phyloP scores from a whole-genome alignment of 2,888 invertebrate species.

The Dione vanillae region DNA sequence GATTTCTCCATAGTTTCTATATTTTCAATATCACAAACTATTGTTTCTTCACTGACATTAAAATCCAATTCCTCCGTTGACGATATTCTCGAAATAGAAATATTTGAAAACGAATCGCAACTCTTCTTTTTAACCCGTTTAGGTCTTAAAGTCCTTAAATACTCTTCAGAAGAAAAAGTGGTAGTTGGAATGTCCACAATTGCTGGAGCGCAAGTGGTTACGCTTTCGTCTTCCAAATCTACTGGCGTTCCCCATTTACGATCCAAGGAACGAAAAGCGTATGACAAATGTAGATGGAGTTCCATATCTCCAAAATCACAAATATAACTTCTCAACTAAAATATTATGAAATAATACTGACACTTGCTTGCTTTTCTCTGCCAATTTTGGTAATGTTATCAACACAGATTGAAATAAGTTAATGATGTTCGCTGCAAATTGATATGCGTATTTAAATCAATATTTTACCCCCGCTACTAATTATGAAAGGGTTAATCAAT shows the following conservation, averaged over 20 bases:
- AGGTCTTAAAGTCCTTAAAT: constrained; percentile 4
- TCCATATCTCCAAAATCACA: no score
- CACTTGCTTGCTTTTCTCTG: no score
- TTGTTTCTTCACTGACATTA: background rate
- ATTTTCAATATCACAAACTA: background rate
- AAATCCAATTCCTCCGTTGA: constrained; percentile 3
- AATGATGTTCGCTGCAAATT: background rate
- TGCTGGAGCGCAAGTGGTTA: constrained; percentile 1
- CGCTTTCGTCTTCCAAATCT: constrained; percentile 15
- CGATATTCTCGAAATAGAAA: constrained; percentile 1
- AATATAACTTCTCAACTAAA: no score
- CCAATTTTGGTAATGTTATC: no score
- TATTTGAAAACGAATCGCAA: constrained; percentile 19
- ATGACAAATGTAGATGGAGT: constrained; percentile 18
- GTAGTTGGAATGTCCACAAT: constrained; percentile 3
- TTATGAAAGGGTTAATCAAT: constrained; percentile 14
- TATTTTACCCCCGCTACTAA: background rate
- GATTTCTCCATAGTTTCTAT: background rate
- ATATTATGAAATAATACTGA: no score
- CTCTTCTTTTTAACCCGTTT: background rate
- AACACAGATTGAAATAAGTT: background rate
- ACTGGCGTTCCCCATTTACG: constrained; percentile 19
- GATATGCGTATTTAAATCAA: constrained; percentile 16
- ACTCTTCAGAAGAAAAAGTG: constrained; percentile 20
- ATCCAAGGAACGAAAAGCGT: constrained; percentile 20